These are phyloP conservation scores for Pocota personata DNA, from an alignment of 2,888 invertebrate genomes.

Conservation along the genomic window DNA sequence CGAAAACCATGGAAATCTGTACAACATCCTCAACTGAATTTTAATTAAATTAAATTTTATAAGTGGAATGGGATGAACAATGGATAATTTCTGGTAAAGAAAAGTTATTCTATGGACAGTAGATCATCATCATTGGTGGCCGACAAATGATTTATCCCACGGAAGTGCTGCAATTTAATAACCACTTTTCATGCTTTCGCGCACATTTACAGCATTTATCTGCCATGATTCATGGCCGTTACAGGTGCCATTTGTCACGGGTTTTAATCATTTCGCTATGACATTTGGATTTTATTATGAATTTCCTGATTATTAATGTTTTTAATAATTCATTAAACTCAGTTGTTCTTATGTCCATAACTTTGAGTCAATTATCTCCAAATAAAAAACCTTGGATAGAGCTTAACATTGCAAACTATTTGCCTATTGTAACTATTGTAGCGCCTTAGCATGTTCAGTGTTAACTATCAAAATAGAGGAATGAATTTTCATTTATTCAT, in stretches of 20 bases:
- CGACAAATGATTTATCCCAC: slow-evolving; percentile 2
- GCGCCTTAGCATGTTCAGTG: no score
- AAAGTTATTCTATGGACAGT: slow-evolving; percentile 31
- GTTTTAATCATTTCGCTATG: not conserved
- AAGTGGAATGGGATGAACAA: not conserved
- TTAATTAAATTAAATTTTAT: slow-evolving; percentile 44
- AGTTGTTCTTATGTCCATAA: not conserved
- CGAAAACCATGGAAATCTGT: slow-evolving; percentile 1
- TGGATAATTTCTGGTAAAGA: slow-evolving; percentile 16
- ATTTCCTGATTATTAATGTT: not conserved
- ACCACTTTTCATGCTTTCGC: slow-evolving; percentile 6
- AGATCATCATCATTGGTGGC: slow-evolving; percentile 17
- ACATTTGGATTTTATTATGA: not conserved
- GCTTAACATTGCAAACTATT: not conserved
- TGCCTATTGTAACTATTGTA: no score
- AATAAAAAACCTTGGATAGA: not conserved
- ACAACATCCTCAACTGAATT: slow-evolving; percentile 17
- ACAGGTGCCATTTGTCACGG: not conserved
- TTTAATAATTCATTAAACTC: not conserved
- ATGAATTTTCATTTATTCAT: no score
- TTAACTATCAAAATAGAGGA: no score
- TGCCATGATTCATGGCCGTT: not conserved
- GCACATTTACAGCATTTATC: not conserved
- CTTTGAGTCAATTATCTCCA: not conserved
- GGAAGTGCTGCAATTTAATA: slow-evolving; percentile 18